phyloP scores from a whole-genome alignment of 2,113 vertebrate species.

The Butorides virescens region DNA sequence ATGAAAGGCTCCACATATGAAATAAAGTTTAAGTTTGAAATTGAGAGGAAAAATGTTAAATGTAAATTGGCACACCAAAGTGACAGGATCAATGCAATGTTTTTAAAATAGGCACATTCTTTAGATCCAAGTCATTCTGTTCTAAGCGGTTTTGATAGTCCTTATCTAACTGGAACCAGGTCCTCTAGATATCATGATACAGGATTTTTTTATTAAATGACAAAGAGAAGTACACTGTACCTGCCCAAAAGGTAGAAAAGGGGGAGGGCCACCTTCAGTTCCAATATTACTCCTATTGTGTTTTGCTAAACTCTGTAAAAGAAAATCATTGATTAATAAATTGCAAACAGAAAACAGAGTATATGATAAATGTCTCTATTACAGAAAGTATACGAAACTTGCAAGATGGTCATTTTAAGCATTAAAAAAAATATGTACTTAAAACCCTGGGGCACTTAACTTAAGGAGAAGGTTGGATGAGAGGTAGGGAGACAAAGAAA shows the following conservation, averaged over 20 bases:
- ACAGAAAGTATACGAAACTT: not conserved
- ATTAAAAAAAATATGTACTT: not conserved
- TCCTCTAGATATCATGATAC: not conserved
- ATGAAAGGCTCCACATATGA: not conserved
- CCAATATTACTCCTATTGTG: slow-evolving; percentile 94
- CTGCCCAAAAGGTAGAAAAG: slow-evolving; percentile 97
- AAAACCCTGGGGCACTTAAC: not conserved
- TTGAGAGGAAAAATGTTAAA: not conserved
- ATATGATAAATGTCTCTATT: not conserved
- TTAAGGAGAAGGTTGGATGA: not conserved
- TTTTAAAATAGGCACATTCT: not conserved
- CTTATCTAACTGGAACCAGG: not conserved
- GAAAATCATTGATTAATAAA: not conserved
- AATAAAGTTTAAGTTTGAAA: not conserved
- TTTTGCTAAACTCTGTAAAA: slow-evolving; percentile 90
- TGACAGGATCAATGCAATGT: not conserved
- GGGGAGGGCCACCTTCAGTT: slow-evolving; percentile 96
- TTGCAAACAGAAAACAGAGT: not conserved
- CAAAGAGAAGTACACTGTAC: slow-evolving; percentile 66
- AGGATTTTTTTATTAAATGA: not conserved
- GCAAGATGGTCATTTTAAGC: not conserved
- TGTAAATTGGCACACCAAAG: not conserved
- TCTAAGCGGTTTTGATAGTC: not conserved
- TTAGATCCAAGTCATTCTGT: not conserved
- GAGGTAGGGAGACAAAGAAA: not conserved